Percentiles rank a stretch among this genome's conserved stretches.
Evolutionary conservation across 2,113 vertebrate genomes (phyloP).

Genomic region (Chloropsis hardwickii): DNA sequence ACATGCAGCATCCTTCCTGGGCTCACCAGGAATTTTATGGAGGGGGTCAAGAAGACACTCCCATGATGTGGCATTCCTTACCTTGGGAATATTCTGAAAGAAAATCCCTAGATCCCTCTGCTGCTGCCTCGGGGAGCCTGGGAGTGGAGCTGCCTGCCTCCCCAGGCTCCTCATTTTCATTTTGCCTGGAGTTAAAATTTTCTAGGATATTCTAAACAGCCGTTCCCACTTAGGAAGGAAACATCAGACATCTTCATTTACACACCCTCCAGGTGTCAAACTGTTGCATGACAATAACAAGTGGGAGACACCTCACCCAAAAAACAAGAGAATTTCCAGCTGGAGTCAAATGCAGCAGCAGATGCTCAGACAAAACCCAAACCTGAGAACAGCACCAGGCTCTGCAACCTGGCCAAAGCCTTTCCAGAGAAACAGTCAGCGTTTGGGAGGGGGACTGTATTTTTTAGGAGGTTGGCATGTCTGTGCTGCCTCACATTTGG

Average conservation of each 20-base stretch:
- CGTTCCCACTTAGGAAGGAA: neutral
- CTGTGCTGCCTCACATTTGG: neutral
- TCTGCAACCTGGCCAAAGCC: neutral
- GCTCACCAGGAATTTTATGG: neutral
- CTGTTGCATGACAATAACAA: conserved; percentile 21
- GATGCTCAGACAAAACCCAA: neutral
- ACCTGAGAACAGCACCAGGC: neutral
- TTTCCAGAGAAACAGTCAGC: neutral
- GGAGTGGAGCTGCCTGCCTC: neutral
- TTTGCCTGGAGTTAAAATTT: neutral
- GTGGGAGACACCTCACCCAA: neutral
- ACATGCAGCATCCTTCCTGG: accelerated
- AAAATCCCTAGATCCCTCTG: neutral
- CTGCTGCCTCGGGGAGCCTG: neutral
- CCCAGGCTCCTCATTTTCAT: neutral
- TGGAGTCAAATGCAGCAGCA: neutral
- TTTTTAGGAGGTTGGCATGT: neutral
- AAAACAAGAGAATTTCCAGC: neutral
- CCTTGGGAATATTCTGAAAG: neutral
- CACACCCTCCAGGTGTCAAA: conserved; percentile 12
- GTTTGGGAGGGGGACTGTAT: too few relatives aligned
- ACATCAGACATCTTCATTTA: conserved; percentile 24
- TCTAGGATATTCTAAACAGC: neutral
- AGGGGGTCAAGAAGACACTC: neutral
- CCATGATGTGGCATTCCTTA: neutral